These are phyloP conservation scores for Cynodonichthys magdalenae DNA, from an alignment of 2,797 vertebrate genomes.

Conservation along the genomic window DNA sequence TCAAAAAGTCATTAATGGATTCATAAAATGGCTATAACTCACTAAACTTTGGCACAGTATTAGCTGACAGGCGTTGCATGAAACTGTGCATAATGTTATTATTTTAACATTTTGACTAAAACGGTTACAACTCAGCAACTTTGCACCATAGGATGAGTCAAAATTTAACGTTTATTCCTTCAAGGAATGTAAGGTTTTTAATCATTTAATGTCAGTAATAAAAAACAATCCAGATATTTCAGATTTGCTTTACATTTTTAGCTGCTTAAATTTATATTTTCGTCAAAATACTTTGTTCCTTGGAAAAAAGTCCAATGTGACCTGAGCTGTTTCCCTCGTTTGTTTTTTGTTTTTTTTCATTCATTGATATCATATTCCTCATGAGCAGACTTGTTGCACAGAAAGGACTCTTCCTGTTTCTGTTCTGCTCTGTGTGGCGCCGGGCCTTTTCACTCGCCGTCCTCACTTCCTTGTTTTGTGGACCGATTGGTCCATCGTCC, in stretches of 20 bases:
- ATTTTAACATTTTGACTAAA: no score
- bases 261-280: no score
- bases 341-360: slow-evolving; percentile 57
- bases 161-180: slow-evolving; percentile 1
- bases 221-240: background rate
- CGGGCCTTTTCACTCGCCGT: slow-evolving; percentile 21
- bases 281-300: slow-evolving; percentile 11
- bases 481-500: background rate
- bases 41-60: no score
- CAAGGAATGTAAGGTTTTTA: no score
- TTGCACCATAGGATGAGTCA: background rate
- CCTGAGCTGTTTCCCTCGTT: slow-evolving; percentile 64
- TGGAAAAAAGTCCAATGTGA: slow-evolving; percentile 22
- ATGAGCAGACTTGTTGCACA: slow-evolving; percentile 15
- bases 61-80: no score
- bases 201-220: background rate
- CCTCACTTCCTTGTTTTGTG: slow-evolving; percentile 64
- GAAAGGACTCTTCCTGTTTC: slow-evolving; percentile 67
- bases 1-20: no score
- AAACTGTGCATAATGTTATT: no score
- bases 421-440: slow-evolving; percentile 32
- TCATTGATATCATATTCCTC: slow-evolving; percentile 53
- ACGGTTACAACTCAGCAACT: no score
- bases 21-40: no score
- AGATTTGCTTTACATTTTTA: background rate